These are phyloP conservation scores for Microtus oregoni DNA, from an alignment of 2,113 vertebrate species.

Conservation along the genomic window DNA sequence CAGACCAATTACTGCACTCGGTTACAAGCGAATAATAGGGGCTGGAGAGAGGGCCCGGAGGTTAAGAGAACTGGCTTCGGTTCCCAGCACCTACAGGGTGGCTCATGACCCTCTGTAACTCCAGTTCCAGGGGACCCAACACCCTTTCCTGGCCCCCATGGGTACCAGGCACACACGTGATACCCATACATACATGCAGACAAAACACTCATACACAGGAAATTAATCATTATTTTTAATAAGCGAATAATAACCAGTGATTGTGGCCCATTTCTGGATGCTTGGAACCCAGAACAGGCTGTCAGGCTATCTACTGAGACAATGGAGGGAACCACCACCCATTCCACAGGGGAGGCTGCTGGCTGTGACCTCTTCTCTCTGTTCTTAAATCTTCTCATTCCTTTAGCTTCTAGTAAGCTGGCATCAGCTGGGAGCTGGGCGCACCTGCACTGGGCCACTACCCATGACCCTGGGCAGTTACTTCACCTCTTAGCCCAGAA, in stretches of 20 bases:
- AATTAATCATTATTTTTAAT: neutral
- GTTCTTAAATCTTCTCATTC: neutral
- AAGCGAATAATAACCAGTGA: neutral
- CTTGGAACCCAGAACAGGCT: neutral
- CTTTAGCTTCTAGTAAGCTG: neutral
- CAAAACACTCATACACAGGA: neutral
- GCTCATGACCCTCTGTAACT: neutral
- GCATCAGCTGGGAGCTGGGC: neutral
- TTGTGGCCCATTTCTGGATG: neutral
- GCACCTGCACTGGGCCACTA: neutral
- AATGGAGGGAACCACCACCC: neutral
- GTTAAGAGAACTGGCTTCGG: neutral
- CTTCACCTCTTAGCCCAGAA: slow-evolving; percentile 6
- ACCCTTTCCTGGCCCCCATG: neutral
- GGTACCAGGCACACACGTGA: neutral
- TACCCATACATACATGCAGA: neutral
- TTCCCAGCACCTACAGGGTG: neutral
- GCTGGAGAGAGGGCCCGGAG: neutral
- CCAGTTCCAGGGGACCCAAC: neutral
- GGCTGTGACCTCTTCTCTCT: neutral
- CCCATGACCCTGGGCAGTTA: neutral
- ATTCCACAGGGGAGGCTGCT: neutral
- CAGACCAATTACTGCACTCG: no score
- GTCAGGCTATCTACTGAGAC: neutral
- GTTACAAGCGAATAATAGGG: neutral